Conservation (phyloP, 2,797 vertebrate genomes). For the Tadarida brasiliensis region DNA sequence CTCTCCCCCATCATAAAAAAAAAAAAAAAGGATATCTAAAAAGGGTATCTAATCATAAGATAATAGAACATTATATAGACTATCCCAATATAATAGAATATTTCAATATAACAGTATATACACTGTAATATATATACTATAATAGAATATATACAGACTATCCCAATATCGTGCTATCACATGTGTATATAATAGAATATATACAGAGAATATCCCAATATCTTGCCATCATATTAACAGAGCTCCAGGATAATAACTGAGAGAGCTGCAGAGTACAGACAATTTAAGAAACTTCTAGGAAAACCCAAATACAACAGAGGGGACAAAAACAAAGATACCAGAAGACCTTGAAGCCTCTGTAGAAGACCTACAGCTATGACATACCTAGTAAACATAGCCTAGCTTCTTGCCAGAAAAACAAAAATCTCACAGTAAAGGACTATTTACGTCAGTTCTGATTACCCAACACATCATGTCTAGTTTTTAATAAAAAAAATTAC, state of each 20-base stretch:
- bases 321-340: not conserved
- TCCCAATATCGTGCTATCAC: too few relatives aligned
- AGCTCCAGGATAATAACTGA: not conserved
- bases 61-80: not conserved
- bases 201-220: not conserved
- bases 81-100: not conserved
- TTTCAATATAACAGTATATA: not conserved
- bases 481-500: not conserved
- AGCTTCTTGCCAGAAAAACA: not conserved
- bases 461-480: not conserved
- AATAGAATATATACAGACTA: not conserved
- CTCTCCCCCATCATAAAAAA: not conserved
- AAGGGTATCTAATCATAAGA: not conserved
- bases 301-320: not conserved
- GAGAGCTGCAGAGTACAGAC: not conserved
- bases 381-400: not conserved
- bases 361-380: not conserved
- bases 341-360: not conserved
- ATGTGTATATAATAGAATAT: not conserved
- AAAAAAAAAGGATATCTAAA: not conserved
- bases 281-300: conserved; percentile 6
- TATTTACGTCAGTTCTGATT: not conserved
- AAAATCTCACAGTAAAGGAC: not conserved
- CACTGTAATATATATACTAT: not conserved
- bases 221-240: not conserved